Evolutionary conservation across 2,113 vertebrate genomes (phyloP).

Genomic region (Sylvia atricapilla): DNA sequence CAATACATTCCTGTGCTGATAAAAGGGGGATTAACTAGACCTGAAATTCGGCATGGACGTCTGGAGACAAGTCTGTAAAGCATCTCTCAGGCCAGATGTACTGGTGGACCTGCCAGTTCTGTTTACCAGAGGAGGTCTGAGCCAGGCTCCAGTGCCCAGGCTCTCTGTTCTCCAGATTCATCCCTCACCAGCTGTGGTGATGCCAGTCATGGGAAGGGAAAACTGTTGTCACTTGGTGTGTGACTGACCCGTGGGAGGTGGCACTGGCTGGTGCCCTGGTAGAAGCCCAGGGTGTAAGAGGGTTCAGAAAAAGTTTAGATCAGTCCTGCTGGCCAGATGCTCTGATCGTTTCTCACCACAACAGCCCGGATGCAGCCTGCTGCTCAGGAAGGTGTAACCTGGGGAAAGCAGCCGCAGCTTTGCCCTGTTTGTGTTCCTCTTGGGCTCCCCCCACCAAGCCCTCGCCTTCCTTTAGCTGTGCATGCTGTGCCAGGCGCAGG

Average conservation of each 20-base stretch:
- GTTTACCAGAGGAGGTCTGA: not conserved
- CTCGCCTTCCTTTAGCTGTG: not conserved
- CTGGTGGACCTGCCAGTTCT: not conserved
- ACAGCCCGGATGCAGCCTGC: not conserved
- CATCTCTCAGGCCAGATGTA: accelerated
- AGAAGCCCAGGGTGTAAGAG: not conserved
- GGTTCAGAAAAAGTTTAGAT: not conserved
- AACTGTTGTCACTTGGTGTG: accelerated
- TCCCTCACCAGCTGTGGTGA: not conserved
- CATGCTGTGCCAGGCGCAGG: not conserved
- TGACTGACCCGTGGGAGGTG: not conserved
- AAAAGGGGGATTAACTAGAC: slow-evolving; percentile 27
- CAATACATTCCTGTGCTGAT: slow-evolving; percentile 25
- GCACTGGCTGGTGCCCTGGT: not conserved
- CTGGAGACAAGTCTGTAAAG: not conserved
- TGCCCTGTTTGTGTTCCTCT: not conserved
- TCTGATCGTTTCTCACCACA: accelerated
- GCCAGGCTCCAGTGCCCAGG: not conserved
- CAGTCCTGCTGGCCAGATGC: not conserved
- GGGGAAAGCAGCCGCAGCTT: not conserved
- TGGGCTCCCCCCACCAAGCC: not conserved
- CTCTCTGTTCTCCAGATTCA: not conserved
- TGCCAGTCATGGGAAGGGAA: not conserved
- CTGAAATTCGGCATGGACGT: accelerated
- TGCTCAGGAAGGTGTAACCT: not conserved